These are phyloP conservation scores for Blomia tropicalis DNA, from an alignment of 2,888 invertebrate genomes.

Conservation along the genomic window DNA sequence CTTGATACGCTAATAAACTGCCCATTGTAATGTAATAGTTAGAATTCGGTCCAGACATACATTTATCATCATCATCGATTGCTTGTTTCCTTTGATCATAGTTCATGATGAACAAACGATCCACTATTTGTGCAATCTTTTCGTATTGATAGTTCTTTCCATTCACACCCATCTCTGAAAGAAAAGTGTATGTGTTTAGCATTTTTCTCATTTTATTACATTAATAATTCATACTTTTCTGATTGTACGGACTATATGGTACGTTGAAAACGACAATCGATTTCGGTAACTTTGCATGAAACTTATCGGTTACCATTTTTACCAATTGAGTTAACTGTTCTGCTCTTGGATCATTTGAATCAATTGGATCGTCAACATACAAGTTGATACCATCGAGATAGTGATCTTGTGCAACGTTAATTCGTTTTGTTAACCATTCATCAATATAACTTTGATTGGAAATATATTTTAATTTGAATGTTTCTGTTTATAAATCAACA, in stretches of 20 bases:
- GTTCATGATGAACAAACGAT: slow-evolving; percentile 37
- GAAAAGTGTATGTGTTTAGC: background rate
- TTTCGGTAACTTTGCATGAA: slow-evolving; percentile 32
- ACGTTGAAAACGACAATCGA: slow-evolving; percentile 37
- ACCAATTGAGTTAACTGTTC: slow-evolving; percentile 34
- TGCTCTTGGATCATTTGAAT: slow-evolving; percentile 26
- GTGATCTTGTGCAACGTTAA: slow-evolving; percentile 31
- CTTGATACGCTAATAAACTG: slow-evolving; percentile 34
- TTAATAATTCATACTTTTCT: slow-evolving; percentile 6
- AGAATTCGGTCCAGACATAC: slow-evolving; percentile 26
- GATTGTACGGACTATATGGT: slow-evolving; percentile 35
- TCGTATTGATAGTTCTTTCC: slow-evolving; percentile 36
- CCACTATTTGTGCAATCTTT: slow-evolving; percentile 33
- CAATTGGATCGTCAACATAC: slow-evolving; percentile 36
- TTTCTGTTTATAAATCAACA: background rate
- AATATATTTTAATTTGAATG: slow-evolving; percentile 14
- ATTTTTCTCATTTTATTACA: background rate
- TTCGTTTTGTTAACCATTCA: slow-evolving; percentile 32
- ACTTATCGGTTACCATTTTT: slow-evolving; percentile 31
- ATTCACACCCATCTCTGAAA: slow-evolving; percentile 33
- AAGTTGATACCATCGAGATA: slow-evolving; percentile 37
- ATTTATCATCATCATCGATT: slow-evolving; percentile 25
- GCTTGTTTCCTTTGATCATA: slow-evolving; percentile 38
- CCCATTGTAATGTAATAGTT: slow-evolving; percentile 23
- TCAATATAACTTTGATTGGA: slow-evolving; percentile 25